Evolutionary conservation across 1,140 invertebrate species (phyloP).

Genomic region (Eumaeus atala): DNA sequence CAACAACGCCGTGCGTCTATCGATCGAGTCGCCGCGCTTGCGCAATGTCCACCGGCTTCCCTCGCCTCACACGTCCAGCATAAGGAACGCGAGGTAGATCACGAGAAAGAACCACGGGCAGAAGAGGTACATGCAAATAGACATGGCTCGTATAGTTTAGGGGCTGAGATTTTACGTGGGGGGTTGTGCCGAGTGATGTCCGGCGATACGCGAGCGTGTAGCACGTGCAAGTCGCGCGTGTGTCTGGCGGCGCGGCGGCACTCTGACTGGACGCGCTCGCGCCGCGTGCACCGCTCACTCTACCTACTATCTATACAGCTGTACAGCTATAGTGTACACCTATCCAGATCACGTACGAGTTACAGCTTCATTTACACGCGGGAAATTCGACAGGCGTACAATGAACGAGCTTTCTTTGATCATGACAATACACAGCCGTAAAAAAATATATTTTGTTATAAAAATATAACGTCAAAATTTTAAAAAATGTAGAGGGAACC

Average conservation of each 20-base stretch:
- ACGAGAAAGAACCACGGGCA: slow-evolving; percentile 73
- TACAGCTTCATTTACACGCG: slow-evolving; percentile 59
- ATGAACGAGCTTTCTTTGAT: neutral
- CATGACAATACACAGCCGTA: neutral
- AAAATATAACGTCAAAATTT: no score
- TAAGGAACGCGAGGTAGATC: slow-evolving; percentile 69
- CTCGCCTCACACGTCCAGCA: slow-evolving; percentile 65
- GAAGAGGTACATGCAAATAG: slow-evolving; percentile 71
- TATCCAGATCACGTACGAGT: slow-evolving; percentile 36
- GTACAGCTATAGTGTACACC: slow-evolving; percentile 15
- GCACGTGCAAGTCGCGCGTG: slow-evolving; percentile 64
- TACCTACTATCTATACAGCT: slow-evolving; percentile 33
- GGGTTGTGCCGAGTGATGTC: slow-evolving; percentile 46
- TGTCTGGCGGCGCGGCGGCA: slow-evolving; percentile 67
- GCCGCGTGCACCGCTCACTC: slow-evolving; percentile 60
- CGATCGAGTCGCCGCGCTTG: slow-evolving; percentile 60
- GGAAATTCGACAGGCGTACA: slow-evolving; percentile 30
- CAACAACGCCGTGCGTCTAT: slow-evolving; percentile 40
- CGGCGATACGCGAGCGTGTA: slow-evolving; percentile 15
- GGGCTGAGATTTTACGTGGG: slow-evolving; percentile 16
- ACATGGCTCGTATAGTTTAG: slow-evolving; percentile 45
- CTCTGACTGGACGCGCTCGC: slow-evolving; percentile 68
- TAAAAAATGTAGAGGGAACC: no score
- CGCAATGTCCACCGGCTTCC: slow-evolving; percentile 33
- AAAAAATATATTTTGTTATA: neutral